Evolutionary conservation across 2,797 vertebrate genomes (phyloP).

Genomic region (Jordanella pulchra): DNA sequence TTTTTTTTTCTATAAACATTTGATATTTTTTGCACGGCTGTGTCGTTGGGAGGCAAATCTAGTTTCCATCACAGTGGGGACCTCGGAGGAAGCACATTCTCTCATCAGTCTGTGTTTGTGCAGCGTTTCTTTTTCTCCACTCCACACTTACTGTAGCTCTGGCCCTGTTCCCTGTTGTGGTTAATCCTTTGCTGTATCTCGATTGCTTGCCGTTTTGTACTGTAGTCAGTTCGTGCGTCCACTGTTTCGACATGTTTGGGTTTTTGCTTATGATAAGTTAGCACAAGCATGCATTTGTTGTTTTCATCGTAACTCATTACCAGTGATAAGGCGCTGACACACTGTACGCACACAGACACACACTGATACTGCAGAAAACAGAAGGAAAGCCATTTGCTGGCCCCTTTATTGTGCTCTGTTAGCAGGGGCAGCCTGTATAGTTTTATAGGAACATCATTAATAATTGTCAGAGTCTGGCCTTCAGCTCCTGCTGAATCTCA

Average conservation of each 20-base stretch:
- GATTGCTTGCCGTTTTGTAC: slow-evolving; percentile 63
- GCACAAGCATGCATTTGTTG: slow-evolving; percentile 52
- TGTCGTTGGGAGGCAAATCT: slow-evolving; percentile 56
- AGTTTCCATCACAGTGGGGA: slow-evolving; percentile 47
- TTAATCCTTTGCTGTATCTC: slow-evolving; percentile 50
- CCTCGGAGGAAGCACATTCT: slow-evolving; percentile 46
- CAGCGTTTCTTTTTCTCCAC: slow-evolving; percentile 32
- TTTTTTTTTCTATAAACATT: slow-evolving; percentile 62
- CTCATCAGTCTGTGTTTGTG: slow-evolving; percentile 51
- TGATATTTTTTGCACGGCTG: slow-evolving; percentile 70
- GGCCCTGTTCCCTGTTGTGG: slow-evolving; percentile 53
- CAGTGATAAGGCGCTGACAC: slow-evolving; percentile 45
- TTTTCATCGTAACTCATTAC: slow-evolving; percentile 58
- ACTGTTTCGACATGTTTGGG: slow-evolving; percentile 63
- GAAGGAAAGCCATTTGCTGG: slow-evolving; percentile 34
- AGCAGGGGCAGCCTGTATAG: slow-evolving; percentile 62
- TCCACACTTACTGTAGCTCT: slow-evolving; percentile 50
- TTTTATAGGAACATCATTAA: slow-evolving; percentile 73
- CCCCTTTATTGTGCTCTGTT: slow-evolving; percentile 46
- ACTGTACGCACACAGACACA: slow-evolving; percentile 41
- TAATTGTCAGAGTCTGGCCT: slow-evolving; percentile 73
- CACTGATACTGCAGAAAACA: slow-evolving; percentile 34
- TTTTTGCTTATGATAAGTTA: slow-evolving; percentile 58
- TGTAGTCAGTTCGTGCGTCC: slow-evolving; percentile 54
- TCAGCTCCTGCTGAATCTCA: slow-evolving; percentile 59